Percentiles rank a stretch among this genome's conserved stretches.
Conservation (phyloP, 2,113 vertebrate species). For the Melanocharis versteri region DNA sequence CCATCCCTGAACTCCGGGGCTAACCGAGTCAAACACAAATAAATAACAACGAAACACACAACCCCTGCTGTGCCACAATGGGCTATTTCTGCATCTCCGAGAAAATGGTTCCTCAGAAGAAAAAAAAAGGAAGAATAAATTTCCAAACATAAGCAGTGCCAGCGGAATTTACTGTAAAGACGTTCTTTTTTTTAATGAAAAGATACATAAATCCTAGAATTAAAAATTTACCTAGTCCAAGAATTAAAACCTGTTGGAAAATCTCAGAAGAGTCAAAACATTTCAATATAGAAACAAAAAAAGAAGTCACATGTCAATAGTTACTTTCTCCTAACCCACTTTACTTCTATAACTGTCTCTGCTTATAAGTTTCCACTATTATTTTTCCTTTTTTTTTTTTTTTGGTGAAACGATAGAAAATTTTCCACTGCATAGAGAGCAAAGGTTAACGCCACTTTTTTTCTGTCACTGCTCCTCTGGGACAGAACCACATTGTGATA, state of each 20-base stretch:
- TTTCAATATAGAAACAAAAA: neutral
- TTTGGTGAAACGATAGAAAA: neutral
- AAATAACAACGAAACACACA: neutral
- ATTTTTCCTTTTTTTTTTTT: neutral
- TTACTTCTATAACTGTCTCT: neutral
- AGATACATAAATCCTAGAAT: neutral
- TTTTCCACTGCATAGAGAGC: neutral
- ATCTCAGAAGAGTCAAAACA: neutral
- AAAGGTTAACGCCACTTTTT: fast-evolving
- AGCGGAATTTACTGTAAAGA: neutral
- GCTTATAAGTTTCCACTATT: neutral
- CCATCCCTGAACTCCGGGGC: fast-evolving
- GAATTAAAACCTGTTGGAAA: neutral
- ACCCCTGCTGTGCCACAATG: neutral
- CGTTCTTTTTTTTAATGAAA: neutral
- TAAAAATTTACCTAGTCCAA: neutral
- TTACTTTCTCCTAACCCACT: neutral
- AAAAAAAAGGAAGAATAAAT: neutral
- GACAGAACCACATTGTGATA: fast-evolving
- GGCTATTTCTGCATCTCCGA: neutral
- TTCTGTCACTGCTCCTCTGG: neutral
- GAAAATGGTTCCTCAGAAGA: neutral
- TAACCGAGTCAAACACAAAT: neutral
- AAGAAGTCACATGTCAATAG: neutral
- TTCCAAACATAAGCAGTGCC: neutral